Percentiles rank a stretch among this genome's conserved stretches.
Conservation (phyloP, 2,113 vertebrate species). For the Leptobrachium ailaonicum region DNA sequence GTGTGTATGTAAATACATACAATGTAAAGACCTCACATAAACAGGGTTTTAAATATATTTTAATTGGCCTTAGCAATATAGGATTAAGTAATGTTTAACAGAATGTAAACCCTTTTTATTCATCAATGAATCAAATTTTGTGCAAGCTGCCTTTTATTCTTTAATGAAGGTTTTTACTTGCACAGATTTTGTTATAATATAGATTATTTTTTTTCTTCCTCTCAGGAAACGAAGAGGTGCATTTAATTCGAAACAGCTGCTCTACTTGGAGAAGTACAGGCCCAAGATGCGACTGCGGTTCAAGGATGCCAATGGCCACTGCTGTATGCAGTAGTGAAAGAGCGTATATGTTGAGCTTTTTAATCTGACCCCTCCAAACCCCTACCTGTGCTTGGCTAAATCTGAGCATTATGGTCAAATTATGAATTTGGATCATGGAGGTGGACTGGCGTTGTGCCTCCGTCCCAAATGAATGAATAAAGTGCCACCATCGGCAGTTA, state of each 20-base stretch:
- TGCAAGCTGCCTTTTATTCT: too few relatives aligned
- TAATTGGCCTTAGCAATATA: too few relatives aligned
- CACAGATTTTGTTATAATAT: too few relatives aligned
- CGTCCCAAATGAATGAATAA: constrained; percentile 23
- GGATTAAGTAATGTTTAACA: too few relatives aligned
- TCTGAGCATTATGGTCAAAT: not conserved
- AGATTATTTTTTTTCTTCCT: not conserved
- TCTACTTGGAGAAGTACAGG: constrained; percentile 98
- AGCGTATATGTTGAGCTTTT: constrained; percentile 51
- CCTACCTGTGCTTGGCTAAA: too few relatives aligned
- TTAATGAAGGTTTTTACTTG: too few relatives aligned
- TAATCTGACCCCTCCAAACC: constrained; percentile 53
- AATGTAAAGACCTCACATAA: too few relatives aligned
- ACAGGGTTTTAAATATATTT: too few relatives aligned
- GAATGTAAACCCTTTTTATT: too few relatives aligned
- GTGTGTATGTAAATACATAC: too few relatives aligned
- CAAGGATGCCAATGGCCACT: constrained; percentile 91
- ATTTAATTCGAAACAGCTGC: constrained; percentile 99
- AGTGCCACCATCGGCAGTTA: constrained; percentile 25
- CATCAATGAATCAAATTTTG: too few relatives aligned
- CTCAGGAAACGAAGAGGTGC: constrained; percentile 97
- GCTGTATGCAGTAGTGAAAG: constrained; percentile 87
- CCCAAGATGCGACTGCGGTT: constrained; percentile 95
- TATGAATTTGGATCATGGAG: constrained; percentile 6
- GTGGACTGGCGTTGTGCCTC: constrained; percentile 22